Evolutionary conservation across 2,797 vertebrate genomes (phyloP), one percentile per base, ranked within the genome.

Genomic region (Knipowitschia caucasica): DNA sequence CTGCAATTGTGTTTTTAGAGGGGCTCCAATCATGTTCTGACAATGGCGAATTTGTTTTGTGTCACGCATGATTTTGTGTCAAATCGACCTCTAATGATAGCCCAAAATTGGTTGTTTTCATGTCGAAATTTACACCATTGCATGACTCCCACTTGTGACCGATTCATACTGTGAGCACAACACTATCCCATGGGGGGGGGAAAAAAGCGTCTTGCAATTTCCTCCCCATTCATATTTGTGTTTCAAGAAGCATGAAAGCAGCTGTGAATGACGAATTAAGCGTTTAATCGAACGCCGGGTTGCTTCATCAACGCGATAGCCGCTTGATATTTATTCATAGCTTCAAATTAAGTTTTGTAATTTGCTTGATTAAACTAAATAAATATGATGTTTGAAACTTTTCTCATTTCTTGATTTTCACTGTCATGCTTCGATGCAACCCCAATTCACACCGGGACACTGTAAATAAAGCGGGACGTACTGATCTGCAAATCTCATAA

Each of bases 71-170:
- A 85, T 81, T 86, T 83, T 85, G 62, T 80, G 78, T 81, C 77
- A 85, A 88, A 88, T 87, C 73, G 76, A 75, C 79, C 78, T 82
- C 74, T 86, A 87, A 80, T 90, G 84, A 89, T 88, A 60, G 75
- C 72, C 79, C 62, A 85, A 87, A 49, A 87, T 89, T 85, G 86
- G 72, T 81, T 83, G 80, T 85, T 90, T 89, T 89, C 78, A 86
- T 87, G 81, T 87, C 40, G 67, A 82, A 88, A 89, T 88, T 78
- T 73, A 78, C 83, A 79, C 76, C 67, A 50, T 82, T 39, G 74
- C 72, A 71, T 72, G 77, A 74, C 69, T 82, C 76, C 69, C 58
- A 39, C 69, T 73, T 53, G 65, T 71, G 67, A 62, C 70, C 53
- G 43, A 58, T 66, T 78, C 71, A 67, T 67, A 77, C 77, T 71